These are phyloP conservation scores for Lichenostomus cassidix DNA, from an alignment of 2,113 vertebrate genomes.

Conservation along the genomic window DNA sequence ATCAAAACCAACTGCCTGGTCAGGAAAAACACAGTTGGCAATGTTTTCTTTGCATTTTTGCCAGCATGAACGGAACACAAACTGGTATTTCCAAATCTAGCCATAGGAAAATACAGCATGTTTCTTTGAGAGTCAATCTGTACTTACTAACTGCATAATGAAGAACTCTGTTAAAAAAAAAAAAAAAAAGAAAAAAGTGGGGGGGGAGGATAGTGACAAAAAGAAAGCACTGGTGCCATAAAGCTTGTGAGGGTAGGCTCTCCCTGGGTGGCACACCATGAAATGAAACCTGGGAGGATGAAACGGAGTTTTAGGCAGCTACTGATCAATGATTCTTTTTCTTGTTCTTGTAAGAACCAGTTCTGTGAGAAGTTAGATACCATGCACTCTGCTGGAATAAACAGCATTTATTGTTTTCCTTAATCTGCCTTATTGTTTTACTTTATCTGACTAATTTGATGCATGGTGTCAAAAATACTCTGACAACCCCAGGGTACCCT, in stretches of 20 bases:
- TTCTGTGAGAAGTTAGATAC: not conserved
- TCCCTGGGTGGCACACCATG: not conserved
- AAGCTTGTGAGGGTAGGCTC: not conserved
- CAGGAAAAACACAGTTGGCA: not conserved
- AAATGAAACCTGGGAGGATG: not conserved
- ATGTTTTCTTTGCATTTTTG: not conserved
- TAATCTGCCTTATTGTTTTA: not conserved
- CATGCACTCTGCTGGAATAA: not conserved
- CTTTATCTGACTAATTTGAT: not conserved
- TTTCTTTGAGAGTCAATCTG: not conserved
- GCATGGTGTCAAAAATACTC: not conserved
- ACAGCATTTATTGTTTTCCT: not conserved
- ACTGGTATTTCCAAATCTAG: not conserved
- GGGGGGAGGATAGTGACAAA: not conserved
- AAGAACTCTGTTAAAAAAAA: not conserved
- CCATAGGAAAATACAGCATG: not conserved
- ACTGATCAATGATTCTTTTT: not conserved
- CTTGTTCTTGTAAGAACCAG: not conserved
- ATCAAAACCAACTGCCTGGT: not conserved
- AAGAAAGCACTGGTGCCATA: not conserved
- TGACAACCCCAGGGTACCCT: not conserved
- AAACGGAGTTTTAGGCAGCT: not conserved
- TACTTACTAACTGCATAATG: not conserved
- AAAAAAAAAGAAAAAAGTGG: too few relatives aligned
- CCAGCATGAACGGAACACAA: not conserved